These are phyloP conservation scores for Tenebrio molitor DNA, from an alignment of 1,140 invertebrate genomes.

Conservation along the genomic window DNA sequence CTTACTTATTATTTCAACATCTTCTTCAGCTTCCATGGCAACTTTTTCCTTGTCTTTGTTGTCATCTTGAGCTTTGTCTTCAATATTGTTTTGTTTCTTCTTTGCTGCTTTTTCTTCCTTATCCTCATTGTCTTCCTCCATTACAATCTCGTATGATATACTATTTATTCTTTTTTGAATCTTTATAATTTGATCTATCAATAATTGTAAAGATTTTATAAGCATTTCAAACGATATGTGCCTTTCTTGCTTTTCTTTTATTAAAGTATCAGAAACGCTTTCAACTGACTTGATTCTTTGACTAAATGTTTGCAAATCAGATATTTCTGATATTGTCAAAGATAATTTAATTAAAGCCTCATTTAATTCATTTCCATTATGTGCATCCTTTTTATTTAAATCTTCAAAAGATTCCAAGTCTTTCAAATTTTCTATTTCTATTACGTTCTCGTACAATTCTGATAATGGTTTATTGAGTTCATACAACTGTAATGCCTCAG, in stretches of 20 bases:
- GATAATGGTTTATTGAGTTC: constrained; percentile 14
- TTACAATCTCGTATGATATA: neutral
- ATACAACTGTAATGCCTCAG: neutral
- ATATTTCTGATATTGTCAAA: constrained; percentile 6
- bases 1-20: constrained; percentile 18
- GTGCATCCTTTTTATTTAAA: constrained; percentile 18
- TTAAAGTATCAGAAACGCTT: neutral
- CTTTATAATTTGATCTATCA: neutral
- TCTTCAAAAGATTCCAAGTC: neutral
- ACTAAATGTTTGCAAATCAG: constrained; percentile 13
- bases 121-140: constrained; percentile 5
- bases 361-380: constrained; percentile 17
- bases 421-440: constrained; percentile 1
- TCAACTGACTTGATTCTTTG: constrained; percentile 2
- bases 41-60: constrained; percentile 41
- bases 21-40: constrained; percentile 1
- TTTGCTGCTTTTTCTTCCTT: constrained; percentile 48
- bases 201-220: neutral
- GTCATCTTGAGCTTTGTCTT: constrained; percentile 42
- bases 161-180: constrained; percentile 5
- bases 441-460: constrained; percentile 12
- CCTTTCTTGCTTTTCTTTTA: constrained; percentile 42
- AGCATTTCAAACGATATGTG: neutral
- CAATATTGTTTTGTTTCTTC: constrained; percentile 49
- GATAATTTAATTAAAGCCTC: constrained; percentile 17